Conservation (phyloP, 2,113 vertebrate species). For the Galbula dea region DNA sequence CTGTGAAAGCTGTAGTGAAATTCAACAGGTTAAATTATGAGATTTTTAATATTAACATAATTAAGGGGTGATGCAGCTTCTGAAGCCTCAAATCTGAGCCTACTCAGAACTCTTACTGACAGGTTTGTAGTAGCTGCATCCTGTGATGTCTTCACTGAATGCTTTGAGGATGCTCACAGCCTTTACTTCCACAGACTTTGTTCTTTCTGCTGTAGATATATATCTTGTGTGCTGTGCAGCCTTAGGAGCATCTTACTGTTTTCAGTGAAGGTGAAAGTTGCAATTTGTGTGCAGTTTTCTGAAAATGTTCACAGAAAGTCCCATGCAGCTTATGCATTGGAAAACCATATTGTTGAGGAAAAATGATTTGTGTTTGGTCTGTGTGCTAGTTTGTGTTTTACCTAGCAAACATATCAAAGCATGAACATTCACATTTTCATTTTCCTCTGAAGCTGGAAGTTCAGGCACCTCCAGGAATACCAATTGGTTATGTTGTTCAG, state of each 20-base stretch:
- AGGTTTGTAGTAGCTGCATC: neutral
- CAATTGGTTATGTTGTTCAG: constrained; percentile 85
- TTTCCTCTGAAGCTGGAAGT: constrained; percentile 82
- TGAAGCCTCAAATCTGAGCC: neutral
- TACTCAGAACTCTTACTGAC: neutral
- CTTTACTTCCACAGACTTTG: neutral
- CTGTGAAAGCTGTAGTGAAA: neutral
- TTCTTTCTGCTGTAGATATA: neutral
- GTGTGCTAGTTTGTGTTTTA: neutral
- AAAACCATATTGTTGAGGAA: neutral
- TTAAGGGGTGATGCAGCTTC: neutral
- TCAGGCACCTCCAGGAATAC: constrained; percentile 85
- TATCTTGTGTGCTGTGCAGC: neutral
- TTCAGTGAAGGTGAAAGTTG: neutral
- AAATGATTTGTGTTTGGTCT: neutral
- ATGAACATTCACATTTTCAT: neutral
- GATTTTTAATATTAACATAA: neutral
- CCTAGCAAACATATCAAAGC: neutral
- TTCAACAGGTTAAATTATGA: neutral
- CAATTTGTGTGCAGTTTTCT: neutral
- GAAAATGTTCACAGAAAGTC: neutral
- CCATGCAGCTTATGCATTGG: neutral
- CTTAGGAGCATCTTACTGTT: neutral
- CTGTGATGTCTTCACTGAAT: neutral
- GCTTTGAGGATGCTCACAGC: neutral